Conservation (phyloP, 2,113 vertebrate species). For the Otolemur garnettii region DNA sequence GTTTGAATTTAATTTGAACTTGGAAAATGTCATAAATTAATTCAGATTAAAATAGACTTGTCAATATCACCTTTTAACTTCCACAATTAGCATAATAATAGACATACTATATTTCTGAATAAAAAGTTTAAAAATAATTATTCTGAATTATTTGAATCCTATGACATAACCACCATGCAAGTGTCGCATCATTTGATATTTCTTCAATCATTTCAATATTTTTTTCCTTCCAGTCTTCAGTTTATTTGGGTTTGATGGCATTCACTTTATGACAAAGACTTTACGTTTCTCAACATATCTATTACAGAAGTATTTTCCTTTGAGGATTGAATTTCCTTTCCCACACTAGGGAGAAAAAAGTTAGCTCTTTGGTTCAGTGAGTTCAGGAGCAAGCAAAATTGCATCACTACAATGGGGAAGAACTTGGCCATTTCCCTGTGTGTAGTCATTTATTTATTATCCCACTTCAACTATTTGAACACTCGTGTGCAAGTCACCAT, state of each 20-base stretch:
- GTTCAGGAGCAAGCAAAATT: neutral
- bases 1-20: constrained; percentile 52
- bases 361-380: neutral
- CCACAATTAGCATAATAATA: constrained; percentile 50
- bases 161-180: neutral
- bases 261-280: neutral
- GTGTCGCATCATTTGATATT: constrained; percentile 16
- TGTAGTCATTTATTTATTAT: neutral
- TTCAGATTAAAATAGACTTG: constrained; percentile 46
- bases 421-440: neutral
- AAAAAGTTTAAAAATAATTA: constrained; percentile 53
- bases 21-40: constrained; percentile 57
- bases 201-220: constrained; percentile 27
- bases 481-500: neutral
- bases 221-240: constrained; percentile 6
- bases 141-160: constrained; percentile 59
- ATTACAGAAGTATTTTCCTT: constrained; percentile 36
- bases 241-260: constrained; percentile 37
- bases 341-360: accelerated
- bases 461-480: neutral
- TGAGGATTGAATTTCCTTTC: constrained; percentile 1
- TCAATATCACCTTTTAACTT: constrained; percentile 65
- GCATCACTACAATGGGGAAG: neutral
- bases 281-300: neutral
- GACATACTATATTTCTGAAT: constrained; percentile 39